phyloP scores from a whole-genome alignment of 2,113 vertebrate genomes.

The Uropsilus gracilis region DNA sequence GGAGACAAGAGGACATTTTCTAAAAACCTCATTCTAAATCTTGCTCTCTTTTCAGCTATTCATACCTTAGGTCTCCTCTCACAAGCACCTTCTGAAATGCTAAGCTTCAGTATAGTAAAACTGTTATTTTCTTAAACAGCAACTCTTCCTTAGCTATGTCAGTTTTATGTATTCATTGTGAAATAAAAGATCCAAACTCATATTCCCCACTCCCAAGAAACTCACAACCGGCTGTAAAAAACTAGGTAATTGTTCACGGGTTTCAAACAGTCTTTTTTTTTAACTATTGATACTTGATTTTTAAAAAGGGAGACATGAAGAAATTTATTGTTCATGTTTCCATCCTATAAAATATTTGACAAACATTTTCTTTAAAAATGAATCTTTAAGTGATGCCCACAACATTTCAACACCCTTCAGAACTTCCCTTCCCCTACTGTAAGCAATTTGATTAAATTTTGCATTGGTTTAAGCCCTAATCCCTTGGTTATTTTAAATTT shows the following conservation, averaged over 20 bases:
- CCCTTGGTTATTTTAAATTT: too few species aligned
- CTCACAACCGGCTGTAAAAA: neutral
- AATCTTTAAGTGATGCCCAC: too few species aligned
- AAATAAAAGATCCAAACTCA: neutral
- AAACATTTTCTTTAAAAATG: too few species aligned
- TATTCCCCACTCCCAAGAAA: neutral
- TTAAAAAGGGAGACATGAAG: neutral
- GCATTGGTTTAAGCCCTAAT: too few species aligned
- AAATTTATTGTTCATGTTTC: too few species aligned
- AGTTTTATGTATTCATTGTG: neutral
- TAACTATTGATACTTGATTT: neutral
- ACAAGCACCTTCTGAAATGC: neutral
- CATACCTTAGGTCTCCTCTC: constrained; percentile 45
- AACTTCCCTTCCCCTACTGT: too few species aligned
- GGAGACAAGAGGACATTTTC: neutral
- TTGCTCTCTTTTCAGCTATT: constrained; percentile 41
- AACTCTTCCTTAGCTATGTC: neutral
- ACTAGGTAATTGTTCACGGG: neutral
- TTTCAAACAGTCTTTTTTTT: neutral
- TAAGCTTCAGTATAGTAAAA: constrained; percentile 65
- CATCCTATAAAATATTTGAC: too few species aligned
- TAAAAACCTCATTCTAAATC: neutral
- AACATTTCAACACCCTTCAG: too few species aligned
- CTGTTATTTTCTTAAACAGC: neutral
- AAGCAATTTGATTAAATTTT: too few species aligned